Conservation (phyloP, 2,888 invertebrate genomes). For the Quadriops clusia region DNA sequence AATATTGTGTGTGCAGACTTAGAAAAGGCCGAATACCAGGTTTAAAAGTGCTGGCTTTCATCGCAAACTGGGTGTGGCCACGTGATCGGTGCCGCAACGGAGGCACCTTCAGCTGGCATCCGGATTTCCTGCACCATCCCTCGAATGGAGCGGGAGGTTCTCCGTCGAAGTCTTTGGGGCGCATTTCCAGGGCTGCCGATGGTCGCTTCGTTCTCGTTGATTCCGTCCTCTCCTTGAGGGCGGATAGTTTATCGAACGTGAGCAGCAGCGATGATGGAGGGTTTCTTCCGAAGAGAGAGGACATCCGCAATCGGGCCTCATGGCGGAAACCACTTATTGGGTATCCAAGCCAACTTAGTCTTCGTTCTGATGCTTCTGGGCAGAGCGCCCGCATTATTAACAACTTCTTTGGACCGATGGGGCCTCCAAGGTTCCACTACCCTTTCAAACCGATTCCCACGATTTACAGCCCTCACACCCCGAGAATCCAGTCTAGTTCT, state of each 20-base stretch:
- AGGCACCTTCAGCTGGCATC: conserved; percentile 34
- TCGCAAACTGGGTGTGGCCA: conserved; percentile 67
- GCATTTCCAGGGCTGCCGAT: conserved; percentile 62
- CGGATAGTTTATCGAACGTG: conserved; percentile 46
- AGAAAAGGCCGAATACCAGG: conserved; percentile 92
- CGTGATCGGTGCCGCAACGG: conserved; percentile 54
- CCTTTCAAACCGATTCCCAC: conserved; percentile 30
- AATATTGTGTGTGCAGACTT: conserved; percentile 48
- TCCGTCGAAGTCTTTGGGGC: conserved; percentile 40
- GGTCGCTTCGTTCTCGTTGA: conserved; percentile 58
- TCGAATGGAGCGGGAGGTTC: conserved; percentile 19
- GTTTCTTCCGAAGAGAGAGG: conserved; percentile 52
- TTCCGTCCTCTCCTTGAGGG: conserved; percentile 40
- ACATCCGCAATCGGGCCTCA: conserved; percentile 42
- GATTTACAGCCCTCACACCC: conserved; percentile 37
- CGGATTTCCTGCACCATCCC: conserved; percentile 30
- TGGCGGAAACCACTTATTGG: conserved; percentile 54
- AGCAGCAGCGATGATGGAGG: conserved; percentile 74
- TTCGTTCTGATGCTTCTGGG: conserved; percentile 54
- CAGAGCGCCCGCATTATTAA: conserved; percentile 38
- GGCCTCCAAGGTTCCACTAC: conserved; percentile 28
- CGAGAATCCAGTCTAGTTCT: conserved; percentile 52
- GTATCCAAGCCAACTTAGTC: conserved; percentile 53
- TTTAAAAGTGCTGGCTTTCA: conserved; percentile 61
- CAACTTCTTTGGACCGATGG: conserved; percentile 23